Base-by-base conservation (phyloP, 2,797 vertebrate genomes). In the Lepus townsendii region DNA sequence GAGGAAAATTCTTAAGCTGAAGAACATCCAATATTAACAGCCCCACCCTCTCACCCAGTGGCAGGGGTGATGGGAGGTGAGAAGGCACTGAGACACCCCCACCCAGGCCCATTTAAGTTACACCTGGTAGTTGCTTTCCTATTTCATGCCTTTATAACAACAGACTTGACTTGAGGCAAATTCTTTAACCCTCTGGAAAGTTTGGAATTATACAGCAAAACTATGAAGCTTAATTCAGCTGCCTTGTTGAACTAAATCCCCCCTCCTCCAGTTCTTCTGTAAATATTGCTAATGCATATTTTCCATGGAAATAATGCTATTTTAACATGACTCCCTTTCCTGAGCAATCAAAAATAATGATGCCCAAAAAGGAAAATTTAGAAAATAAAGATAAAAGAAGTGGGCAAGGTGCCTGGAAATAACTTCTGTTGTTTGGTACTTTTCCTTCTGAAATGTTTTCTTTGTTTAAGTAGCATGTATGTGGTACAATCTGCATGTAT, bases 261-360 rank as follows among this genome's bases (percentile, higher is more conserved):
- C 42, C 75, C 35, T 22, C 42, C 13, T 69, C 19, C 19, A 60
- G 10, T 50, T 76, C 38, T 69, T 93, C 50, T 82, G 5, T 80
- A 63, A 20, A 62, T 76, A 78, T 4, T 2, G 32, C 54, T 92
- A 72, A 95, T 85, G 85, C 72, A 57, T 65, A 91, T 66, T 65
- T 93, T 38, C 30, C 10, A 22, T 26, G 65, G 60, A 77, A 95
- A 66, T 32, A 27, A 32, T 75, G 16, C 19, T 82, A 63, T 76
- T 82, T 90, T 77, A 82, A 90, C n/a, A 77, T 63, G 30, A 42
- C 7, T 76, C 60, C 80, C 32, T 86, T 71, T 68, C 76, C 24
- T 24, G 7, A 11, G 3, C 24, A 42, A 77, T 30, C 30, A 84
- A 65, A 42, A 91, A 13, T 68, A 75, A 32, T 14, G 54, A 42